Base-by-base conservation (phyloP, 2,888 invertebrate genomes). In the Cremastinae sp. region DNA sequence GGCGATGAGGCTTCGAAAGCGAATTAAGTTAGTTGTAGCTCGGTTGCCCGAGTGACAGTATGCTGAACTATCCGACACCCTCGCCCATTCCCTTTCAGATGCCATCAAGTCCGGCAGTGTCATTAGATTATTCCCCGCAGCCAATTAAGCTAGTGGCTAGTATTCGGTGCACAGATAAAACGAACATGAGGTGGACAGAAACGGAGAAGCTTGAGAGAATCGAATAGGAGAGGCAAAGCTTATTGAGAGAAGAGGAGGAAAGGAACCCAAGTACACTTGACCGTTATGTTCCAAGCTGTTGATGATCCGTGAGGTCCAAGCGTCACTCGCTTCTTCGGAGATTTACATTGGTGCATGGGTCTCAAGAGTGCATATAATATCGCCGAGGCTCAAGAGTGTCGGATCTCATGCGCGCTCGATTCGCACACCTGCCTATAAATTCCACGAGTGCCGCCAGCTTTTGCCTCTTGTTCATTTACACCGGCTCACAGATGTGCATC, bases 61-160 rank as follows among this genome's bases (percentile, higher is more conserved):
- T 49, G 66, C 22, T 16, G 22, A 49, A 68, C 58, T 37, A 45
- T 41, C 65, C 49, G 59, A 5, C 28, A 66, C 55, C 35, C 61
- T 10, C 41, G 43, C 37, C 43, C 28, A 14, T 22, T 43, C 55
- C 65, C 70, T 59, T 73, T 65, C 41, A 41, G 20, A 53, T 41
- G 43, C 59, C 58, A 45, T 55, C 45, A 59, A 58, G 39, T 72
- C 69, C 73, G 55, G 65, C 59, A 20, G 55, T 70, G 43, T 64
- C 73, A 77, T 77, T 77, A 77, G 77, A 77, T 77, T 77, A 77
- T 77, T 70, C 70, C 49, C 77, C 77, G 18, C 77, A 74, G 53
- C 73, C 70, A 77, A 77, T 77, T 77, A 74, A 74, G 65, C 73
- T 47, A 37, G 58, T 28, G 73, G 61, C 73, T 43, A 69, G 62